A percentile compares a stretch with the other conserved stretches of the same genome.
Conservation (phyloP, 2,797 vertebrate genomes). For the Amblyraja radiata region DNA sequence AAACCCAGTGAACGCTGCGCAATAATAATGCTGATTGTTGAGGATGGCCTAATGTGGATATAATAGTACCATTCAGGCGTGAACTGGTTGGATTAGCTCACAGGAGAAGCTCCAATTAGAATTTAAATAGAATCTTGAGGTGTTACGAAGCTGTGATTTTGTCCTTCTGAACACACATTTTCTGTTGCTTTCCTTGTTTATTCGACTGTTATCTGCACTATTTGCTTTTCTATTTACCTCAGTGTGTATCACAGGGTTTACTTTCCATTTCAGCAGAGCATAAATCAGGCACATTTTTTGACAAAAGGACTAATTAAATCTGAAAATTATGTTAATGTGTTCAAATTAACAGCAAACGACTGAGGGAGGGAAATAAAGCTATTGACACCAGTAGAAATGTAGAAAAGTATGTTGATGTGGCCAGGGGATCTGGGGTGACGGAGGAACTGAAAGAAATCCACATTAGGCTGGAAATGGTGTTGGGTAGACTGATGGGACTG, state of each 20-base stretch:
- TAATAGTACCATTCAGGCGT: constrained; percentile 22
- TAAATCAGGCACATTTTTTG: neutral
- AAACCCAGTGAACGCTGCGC: constrained; percentile 7
- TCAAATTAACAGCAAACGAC: constrained; percentile 10
- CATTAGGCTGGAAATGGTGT: too few species aligned
- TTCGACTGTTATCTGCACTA: neutral
- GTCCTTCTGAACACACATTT: constrained; percentile 15
- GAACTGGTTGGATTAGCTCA: constrained; percentile 27
- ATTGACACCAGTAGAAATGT: neutral
- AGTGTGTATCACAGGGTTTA: constrained; percentile 4
- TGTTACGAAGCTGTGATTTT: constrained; percentile 16
- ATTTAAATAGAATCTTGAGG: constrained; percentile 33
- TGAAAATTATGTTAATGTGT: constrained; percentile 30
- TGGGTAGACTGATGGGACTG: too few species aligned
- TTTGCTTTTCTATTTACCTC: constrained; percentile 31
- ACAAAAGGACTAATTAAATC: constrained; percentile 30
- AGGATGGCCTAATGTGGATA: constrained; percentile 36
- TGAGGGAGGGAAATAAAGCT: constrained; percentile 1
- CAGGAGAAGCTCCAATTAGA: constrained; percentile 35
- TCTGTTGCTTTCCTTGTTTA: constrained; percentile 15
- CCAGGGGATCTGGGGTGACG: too few species aligned
- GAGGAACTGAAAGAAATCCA: too few species aligned
- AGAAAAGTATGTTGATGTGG: too few species aligned
- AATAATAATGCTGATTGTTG: constrained; percentile 35
- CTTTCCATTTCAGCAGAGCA: constrained; percentile 14